Evolutionary conservation across 2,797 vertebrate species (phyloP), one percentile per base, ranked within the genome.

Genomic region (Channa striata): DNA sequence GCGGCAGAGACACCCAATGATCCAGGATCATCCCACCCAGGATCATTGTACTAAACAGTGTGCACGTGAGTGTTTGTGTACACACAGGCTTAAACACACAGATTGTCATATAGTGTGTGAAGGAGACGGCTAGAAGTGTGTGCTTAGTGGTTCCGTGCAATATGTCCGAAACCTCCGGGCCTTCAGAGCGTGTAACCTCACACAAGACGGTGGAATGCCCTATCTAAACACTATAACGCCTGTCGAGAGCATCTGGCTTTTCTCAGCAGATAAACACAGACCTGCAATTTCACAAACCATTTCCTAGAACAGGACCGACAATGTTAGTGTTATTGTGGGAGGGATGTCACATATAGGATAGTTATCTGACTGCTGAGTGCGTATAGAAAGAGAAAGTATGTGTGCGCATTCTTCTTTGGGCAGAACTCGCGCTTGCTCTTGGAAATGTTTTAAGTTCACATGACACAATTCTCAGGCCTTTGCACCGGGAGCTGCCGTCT

Each of bases 141-240:
- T 42, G 17, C n/a, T 5, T 53, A n/a, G 34, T 44, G 30, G 30
- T 40, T 61, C 10, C 33, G 30, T 42, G 43, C 11, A 21, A 19
- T n/a, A 49, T 1, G 4, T 56, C 10, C 9, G 40, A 14, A 54
- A 66, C 53, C n/a, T 59, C 20, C 16, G 20, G 34, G 36, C 39
- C 34, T 21, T 37, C 20, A 33, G 33, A 19, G 40, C 40, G 23
- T 70, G 62, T 78, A 46, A 21, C 44, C n/a, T 79, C 54, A 44
- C 78, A 74, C 62, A 34, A 3, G 49, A 68, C 33, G 8, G 60
- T 30, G 75, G 64, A 84, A 77, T 86, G 59, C 44, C 34, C 39
- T 68, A 8, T 77, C 42, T 54, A 77, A 84, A 86, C 70, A 80
- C 52, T 59, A 59, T 39, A 60, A 76, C 68, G 21, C 63, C 71